Conservation (phyloP, 2,113 vertebrate genomes). For the Melierax canorus region DNA sequence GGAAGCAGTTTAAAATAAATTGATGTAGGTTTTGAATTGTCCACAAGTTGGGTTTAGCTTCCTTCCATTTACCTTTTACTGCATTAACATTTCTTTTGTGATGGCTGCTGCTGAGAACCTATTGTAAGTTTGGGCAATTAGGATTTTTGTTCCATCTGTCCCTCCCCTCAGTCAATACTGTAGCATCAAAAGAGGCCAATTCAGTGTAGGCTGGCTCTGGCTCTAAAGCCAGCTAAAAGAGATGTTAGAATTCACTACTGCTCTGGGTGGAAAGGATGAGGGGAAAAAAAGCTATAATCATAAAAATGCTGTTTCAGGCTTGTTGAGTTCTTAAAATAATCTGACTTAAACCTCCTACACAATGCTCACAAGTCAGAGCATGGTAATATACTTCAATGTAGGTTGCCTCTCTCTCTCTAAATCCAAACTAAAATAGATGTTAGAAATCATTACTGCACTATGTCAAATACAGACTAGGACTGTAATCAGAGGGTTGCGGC, state of each 20-base stretch:
- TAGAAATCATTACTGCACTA: constrained; percentile 53
- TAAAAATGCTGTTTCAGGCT: constrained; percentile 65
- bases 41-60: constrained; percentile 68
- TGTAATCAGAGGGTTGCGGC: constrained; percentile 40
- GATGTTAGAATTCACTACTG: constrained; percentile 64
- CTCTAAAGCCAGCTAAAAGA: constrained; percentile 71
- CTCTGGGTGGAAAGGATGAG: constrained; percentile 53
- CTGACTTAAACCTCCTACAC: constrained; percentile 69
- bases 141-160: constrained; percentile 74
- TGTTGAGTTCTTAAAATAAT: constrained; percentile 75
- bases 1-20: constrained; percentile 60
- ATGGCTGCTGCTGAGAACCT: constrained; percentile 72
- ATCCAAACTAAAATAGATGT: constrained; percentile 68
- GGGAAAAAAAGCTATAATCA: constrained; percentile 50
- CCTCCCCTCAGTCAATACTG: constrained; percentile 71
- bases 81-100: constrained; percentile 80
- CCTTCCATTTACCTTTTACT: constrained; percentile 74
- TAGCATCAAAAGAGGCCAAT: constrained; percentile 76
- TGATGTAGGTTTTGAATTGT: constrained; percentile 59
- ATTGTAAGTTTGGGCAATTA: constrained; percentile 80
- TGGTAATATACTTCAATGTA: constrained; percentile 49
- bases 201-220: constrained; percentile 51
- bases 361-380: constrained; percentile 59
- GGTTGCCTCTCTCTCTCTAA: constrained; percentile 59
- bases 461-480: constrained; percentile 50